A percentile compares a stretch with the other conserved stretches of the same genome.
Conservation (phyloP, 2,888 invertebrate species). For the Clistopyga incitator region DNA sequence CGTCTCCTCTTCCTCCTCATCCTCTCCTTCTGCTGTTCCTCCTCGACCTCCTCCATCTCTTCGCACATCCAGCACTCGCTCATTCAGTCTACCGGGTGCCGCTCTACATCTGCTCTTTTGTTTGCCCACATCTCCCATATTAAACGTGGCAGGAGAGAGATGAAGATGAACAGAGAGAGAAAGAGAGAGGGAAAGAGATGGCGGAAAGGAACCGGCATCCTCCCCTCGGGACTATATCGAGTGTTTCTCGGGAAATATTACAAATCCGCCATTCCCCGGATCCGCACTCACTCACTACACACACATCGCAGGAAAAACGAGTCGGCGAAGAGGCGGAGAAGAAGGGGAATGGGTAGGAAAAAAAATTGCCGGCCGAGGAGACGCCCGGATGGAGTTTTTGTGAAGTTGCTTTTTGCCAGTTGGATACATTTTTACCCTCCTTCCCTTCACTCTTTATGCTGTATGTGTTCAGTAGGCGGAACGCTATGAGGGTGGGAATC, state of each 20-base stretch:
- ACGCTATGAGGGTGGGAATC: slow-evolving; percentile 58
- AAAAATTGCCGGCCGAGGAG: slow-evolving; percentile 47
- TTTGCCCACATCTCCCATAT: slow-evolving; percentile 83
- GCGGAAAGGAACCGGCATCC: slow-evolving; percentile 14
- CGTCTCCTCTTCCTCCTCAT: slow-evolving; percentile 54
- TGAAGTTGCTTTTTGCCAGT: slow-evolving; percentile 68
- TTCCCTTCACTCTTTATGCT: slow-evolving; percentile 43
- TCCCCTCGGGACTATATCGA: slow-evolving; percentile 60
- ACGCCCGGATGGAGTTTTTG: slow-evolving; percentile 65
- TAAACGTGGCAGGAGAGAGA: slow-evolving; percentile 74
- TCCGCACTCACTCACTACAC: slow-evolving; percentile 51
- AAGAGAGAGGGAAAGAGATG: slow-evolving; percentile 23
- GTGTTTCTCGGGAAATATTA: slow-evolving; percentile 70
- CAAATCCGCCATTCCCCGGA: slow-evolving; percentile 61
- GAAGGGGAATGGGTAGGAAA: slow-evolving; percentile 36
- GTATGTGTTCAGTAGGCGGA: slow-evolving; percentile 67
- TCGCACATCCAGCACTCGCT: slow-evolving; percentile 71
- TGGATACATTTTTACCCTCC: slow-evolving; percentile 60
- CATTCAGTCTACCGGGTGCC: slow-evolving; percentile 74
- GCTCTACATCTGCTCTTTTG: slow-evolving; percentile 81
- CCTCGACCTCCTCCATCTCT: slow-evolving; percentile 62
- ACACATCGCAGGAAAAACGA: slow-evolving; percentile 46
- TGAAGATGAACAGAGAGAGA: slow-evolving; percentile 49
- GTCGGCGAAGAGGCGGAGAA: slow-evolving; percentile 12
- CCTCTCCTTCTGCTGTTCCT: slow-evolving; percentile 62